phyloP scores from a whole-genome alignment of 2,888 invertebrate genomes.

The Pediacus dermestoides region DNA sequence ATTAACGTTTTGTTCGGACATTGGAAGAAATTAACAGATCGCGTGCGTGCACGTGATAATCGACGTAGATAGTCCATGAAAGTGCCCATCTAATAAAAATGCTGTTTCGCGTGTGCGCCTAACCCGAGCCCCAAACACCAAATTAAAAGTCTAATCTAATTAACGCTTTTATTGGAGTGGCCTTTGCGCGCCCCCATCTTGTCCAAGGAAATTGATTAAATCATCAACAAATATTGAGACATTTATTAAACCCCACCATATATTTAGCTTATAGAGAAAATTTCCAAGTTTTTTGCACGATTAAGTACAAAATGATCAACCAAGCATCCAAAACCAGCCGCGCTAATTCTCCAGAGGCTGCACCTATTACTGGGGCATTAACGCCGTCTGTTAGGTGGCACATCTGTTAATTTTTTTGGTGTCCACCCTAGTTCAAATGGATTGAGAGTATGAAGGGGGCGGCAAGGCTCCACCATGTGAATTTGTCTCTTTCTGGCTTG shows the following conservation, averaged over 20 bases:
- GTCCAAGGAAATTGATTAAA: no score
- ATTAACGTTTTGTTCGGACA: constrained; percentile 48
- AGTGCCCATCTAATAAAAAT: constrained; percentile 38
- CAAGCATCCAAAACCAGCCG: constrained; percentile 43
- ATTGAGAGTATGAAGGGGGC: constrained; percentile 29
- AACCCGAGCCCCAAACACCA: constrained; percentile 14
- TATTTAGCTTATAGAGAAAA: no score
- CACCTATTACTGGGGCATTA: constrained; percentile 46
- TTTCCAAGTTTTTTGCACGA: no score
- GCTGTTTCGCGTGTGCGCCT: constrained; percentile 35
- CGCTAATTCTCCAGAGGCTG: constrained; percentile 34
- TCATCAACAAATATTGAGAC: no score
- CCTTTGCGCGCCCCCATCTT: constrained; percentile 19
- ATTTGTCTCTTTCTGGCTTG: constrained; percentile 26
- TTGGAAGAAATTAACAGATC: constrained; percentile 40
- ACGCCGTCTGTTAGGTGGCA: constrained; percentile 49
- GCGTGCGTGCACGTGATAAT: constrained; percentile 34
- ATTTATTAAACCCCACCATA: no score
- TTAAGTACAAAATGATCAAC: constrained; percentile 42
- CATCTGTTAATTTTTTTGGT: constrained; percentile 52
- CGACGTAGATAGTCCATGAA: constrained; percentile 32
- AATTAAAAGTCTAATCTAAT: constrained; percentile 43
- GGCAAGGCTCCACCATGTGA: constrained; percentile 41
- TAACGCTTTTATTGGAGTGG: constrained; percentile 43
- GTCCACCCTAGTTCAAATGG: constrained; percentile 34